Conservation (phyloP, 2,113 vertebrate species). For the Ranitomeya imitator region DNA sequence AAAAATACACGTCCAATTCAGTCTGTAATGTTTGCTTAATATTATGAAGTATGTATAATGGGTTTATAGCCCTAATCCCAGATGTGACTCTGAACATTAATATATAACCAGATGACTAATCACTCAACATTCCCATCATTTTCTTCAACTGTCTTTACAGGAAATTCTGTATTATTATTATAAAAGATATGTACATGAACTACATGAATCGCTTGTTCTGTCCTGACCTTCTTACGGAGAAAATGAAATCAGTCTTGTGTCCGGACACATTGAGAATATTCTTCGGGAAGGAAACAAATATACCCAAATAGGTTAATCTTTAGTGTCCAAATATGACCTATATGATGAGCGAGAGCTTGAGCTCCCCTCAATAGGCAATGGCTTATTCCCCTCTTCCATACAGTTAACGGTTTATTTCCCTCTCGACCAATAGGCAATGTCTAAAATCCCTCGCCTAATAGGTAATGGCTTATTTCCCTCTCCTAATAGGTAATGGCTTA, state of each 20-base stretch:
- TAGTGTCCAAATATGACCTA: too few species aligned
- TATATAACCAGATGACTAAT: constrained; percentile 30
- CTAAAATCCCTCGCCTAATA: too few species aligned
- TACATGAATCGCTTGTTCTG: not conserved
- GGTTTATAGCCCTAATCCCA: constrained; percentile 25
- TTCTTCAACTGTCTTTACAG: not conserved
- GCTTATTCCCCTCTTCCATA: too few species aligned
- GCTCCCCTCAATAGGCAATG: too few species aligned
- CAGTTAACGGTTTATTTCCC: too few species aligned
- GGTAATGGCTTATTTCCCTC: too few species aligned
- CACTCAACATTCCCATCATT: not conserved
- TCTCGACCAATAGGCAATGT: too few species aligned
- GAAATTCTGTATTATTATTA: not conserved
- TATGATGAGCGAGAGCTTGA: too few species aligned
- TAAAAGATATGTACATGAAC: not conserved
- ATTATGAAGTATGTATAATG: constrained; percentile 40
- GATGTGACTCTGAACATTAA: constrained; percentile 12
- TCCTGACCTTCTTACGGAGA: not conserved
- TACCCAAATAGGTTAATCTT: too few species aligned
- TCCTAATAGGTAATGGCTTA: too few species aligned
- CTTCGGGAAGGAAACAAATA: not conserved
- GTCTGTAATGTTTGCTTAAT: constrained; percentile 39
- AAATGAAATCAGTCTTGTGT: not conserved
- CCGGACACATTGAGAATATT: not conserved
- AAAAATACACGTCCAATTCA: not conserved